Percentiles rank a stretch among this genome's conserved stretches.
phyloP scores from a whole-genome alignment of 2,888 invertebrate genomes.

The Eupithecia pulchellata region DNA sequence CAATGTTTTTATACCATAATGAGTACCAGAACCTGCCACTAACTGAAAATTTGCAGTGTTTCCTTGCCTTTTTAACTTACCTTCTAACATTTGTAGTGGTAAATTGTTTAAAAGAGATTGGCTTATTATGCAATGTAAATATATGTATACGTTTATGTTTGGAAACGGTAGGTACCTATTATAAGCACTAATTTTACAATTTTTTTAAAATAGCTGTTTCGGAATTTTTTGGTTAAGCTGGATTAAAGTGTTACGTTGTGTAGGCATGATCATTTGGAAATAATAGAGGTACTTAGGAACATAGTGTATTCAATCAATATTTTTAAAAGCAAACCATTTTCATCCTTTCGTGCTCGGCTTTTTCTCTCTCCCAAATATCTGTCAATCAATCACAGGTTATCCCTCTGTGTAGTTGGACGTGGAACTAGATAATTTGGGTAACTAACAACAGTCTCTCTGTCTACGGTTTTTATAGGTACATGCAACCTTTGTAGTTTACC shows the following conservation, averaged over 20 bases:
- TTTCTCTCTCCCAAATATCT: not conserved
- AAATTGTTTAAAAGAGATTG: not conserved
- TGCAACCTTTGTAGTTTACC: conserved; percentile 37
- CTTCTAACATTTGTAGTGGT: not conserved
- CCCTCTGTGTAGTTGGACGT: not conserved
- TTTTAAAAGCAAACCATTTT: not conserved
- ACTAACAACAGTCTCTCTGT: not conserved
- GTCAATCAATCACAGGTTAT: conserved; percentile 2
- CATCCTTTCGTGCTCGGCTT: not conserved
- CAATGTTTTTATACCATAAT: not conserved
- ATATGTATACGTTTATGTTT: not conserved
- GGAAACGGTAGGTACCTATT: no score
- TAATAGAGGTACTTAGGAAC: not conserved
- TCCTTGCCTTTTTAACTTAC: not conserved
- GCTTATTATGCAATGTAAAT: not conserved
- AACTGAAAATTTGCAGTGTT: not conserved
- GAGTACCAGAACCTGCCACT: not conserved
- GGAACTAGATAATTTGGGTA: not conserved
- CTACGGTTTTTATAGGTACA: conserved; percentile 24
- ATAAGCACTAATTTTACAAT: no score
- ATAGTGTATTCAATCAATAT: not conserved
- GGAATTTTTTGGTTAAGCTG: not conserved
- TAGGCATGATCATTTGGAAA: not conserved
- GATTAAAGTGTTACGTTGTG: not conserved
- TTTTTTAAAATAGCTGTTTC: not conserved